Evolutionary conservation across 2,113 vertebrate genomes (phyloP), one percentile per base, ranked within the genome.

Genomic region (Rafetus swinhoei): DNA sequence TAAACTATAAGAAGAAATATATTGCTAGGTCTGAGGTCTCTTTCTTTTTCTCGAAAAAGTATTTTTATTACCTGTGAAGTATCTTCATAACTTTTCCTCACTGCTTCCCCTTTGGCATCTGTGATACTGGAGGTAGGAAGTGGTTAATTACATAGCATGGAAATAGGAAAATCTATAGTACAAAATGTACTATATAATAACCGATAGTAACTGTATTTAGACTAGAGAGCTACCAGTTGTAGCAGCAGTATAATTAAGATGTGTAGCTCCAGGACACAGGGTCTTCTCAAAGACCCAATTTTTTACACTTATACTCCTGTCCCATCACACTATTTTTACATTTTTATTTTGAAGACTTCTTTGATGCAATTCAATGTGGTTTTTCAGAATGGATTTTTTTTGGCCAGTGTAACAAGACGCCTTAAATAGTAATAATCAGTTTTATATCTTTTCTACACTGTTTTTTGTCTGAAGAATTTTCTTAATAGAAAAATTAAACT

Each of bases 11-110:
- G 90, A 88, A 91, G 52, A 84, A 79, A 88, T 80, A 82, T 72
- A 84, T 74, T 91, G 35, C 69, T 65, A 50, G 53, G 88, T 77
- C 56, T 29, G 59, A 91, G 53, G 60, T 56, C 76, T 25, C 24
- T 92, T 93, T 83, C 79, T 86, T 82, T 89, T 79, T 32, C 4
- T 80, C 80, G 56, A 88, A 57, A 55, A 92, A 89, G 84, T 86
- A 84, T 80, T 91, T 94, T 91, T 86, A 90, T 79, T 88, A 32
- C 62, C 87, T 83, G 22, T 65, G 57, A 59, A 27, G 50, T 85
- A 81, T 72, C 9, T 35, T 14, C 72, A 39, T 53, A 82, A 57
- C n/a, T 4, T 27, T 87, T 89, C 19, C 52, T 77, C 3, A 0
- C 77, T 86, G 56, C 56, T 79, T 74, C 18, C 76, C 69, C 19